Evolutionary conservation across 2,888 invertebrate genomes (phyloP), one percentile per base, ranked within the genome.

Genomic region (Cordilura impudica): DNA sequence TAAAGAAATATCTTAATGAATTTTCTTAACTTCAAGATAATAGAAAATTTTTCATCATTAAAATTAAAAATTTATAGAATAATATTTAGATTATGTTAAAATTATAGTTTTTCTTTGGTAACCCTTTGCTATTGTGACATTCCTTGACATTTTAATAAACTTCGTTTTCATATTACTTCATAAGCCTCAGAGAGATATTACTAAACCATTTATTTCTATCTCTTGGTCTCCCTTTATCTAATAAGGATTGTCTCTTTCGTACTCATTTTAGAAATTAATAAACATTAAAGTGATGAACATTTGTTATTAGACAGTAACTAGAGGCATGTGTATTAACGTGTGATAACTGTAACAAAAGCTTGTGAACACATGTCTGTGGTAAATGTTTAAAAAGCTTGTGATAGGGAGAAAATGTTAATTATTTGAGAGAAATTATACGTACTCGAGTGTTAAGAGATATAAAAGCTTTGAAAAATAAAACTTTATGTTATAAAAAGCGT

Each of bases 101-200:
- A 31, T 19, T 31, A 29, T 29, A 14, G 6, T 0, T 16, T 2
- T 0, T 2, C 0, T 8, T 35, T 76, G 79, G 79, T 67, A 73
- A 81, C 81, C 53, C 81, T 71, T 21, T n/a, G 1, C 19, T 29
- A 47, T 66, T 69, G 18, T 78, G 71, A 75, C 75, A 78, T 78
- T 81, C 54, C 67, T 70, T 78, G 78, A 81, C 74, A 81, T 67
- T 69, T 79, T 60, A 66, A n/a, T 19, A 53, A 19, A 58, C n/a
- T 29, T 60, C 23, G 29, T 29, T 70, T 43, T 29, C 43, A 49
- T 67, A 18, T 61, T 23, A 56, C 39, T 18, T 2, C n/a, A 12
- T 63, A 47, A 8, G 53, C 19, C 23, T 21, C 35, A 4, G 35
- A 39, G 35, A 39, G 12, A 2, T 39, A 2, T 39, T 39, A 10